Base-by-base conservation (phyloP, 2,113 vertebrate genomes). In the Oenanthe oenanthe region DNA sequence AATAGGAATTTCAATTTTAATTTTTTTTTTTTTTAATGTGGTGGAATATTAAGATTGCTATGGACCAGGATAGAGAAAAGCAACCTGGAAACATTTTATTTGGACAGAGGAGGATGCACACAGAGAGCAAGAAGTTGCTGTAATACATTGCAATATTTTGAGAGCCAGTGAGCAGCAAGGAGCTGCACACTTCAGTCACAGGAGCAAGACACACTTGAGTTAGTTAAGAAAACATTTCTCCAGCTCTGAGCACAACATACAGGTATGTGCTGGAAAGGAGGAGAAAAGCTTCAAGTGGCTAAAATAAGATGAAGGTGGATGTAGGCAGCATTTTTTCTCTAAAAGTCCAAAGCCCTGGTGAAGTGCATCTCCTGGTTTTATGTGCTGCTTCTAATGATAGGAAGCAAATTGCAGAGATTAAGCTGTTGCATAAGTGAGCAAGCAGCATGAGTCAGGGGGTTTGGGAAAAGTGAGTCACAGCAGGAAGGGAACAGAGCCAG, bases 391-490 rank as follows among this genome's bases (percentile, higher is more conserved):
- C 96, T 97, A 96, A 96, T 95, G 96, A 95, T 96, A 97, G 4
- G 29, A 97, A 97, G 97, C 96, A 98, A 98, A 97, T 95, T 96
- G 85, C 93, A 79, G 95, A 98, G 97, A 98, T 98, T 97, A 98
- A 97, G 95, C 79, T 94, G 97, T 98, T 98, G 97, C 97, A 98
- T 98, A 98, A 98, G 96, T 95, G 88, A 97, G 89, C 56, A 56
- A 96, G 96, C 97, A 96, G 97, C 97, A 95, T 98, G 97, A 98
- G 97, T 98, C 98, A 98, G 97, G 97, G 96, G 97, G 97, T 97
- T 98, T 97, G 98, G 98, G 97, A 98, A 98, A 96, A 98, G 82
- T 98, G 97, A 98, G 89, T 98, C 98, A 97, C 84, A 97, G 96
- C 29, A 0, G 75, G 71, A 66, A 97, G 81, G 88, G 85, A 94